Base-by-base conservation (phyloP, 2,888 invertebrate species). In the Piscicola geometra region DNA sequence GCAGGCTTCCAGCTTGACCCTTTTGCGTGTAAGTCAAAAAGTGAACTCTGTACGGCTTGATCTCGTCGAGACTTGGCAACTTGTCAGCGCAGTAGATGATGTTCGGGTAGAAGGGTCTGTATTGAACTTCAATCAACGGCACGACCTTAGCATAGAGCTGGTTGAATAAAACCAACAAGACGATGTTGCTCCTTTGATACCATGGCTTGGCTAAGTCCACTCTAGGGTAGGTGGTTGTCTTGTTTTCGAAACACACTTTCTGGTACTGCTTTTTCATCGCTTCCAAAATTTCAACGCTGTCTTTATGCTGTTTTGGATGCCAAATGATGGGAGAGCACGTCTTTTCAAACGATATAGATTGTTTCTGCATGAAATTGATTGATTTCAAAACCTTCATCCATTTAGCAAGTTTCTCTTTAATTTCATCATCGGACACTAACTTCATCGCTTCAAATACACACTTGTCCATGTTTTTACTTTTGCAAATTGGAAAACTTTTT, bases 101-200 rank as follows among this genome's bases (percentile, higher is more conserved):
- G n/a, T 56, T 5, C n/a, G 60, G 60, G n/a, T 56, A 56, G 25
- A 56, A 56, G n/a, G 60, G 60, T 56, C 60, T 18, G 25, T 56
- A 56, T 25, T 56, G 60, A 3, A 56, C n/a, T 56, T 56, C 60
- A 18, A 56, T 21, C 3, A 56, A 21, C 3, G 60, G 60, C 25
- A 56, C 3, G 21, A 56, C 60, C 9, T 56, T n/a, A 15, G n/a
- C 60, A 21, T 25, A 56, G 5, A 56, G 60, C 9, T 21, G 21
- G 25, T 56, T 56, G n/a, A 56, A 56, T 15, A 21, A 5, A 5
- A 56, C 60, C n/a, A 56, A 25, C 5, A 56, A 25, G n/a, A 56
- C n/a, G 5, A 56, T 56, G 60, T 56, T 56, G n/a, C 15, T 9
- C n/a, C n/a, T 56, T 56, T 56, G 60, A n/a, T 15, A 56, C 60